phyloP scores from a whole-genome alignment of 2,113 vertebrate genomes.

The Acrocephalus kingi region DNA sequence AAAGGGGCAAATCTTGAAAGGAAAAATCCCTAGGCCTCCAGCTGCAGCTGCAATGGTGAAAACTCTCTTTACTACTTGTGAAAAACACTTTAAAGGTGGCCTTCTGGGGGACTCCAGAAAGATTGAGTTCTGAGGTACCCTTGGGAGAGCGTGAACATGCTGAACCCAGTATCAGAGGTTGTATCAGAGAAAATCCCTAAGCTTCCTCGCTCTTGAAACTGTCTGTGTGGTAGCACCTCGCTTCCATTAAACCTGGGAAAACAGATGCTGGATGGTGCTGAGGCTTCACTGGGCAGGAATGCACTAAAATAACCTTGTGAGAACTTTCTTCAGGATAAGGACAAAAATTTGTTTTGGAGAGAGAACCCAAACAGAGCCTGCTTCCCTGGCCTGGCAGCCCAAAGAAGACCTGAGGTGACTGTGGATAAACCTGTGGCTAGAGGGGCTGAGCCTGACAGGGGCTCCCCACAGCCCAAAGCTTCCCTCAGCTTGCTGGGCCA shows the following conservation, averaged over 20 bases:
- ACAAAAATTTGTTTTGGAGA: neutral
- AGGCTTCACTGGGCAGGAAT: neutral
- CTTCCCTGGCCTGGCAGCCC: neutral
- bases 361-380: neutral
- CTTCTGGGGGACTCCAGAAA: neutral
- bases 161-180: neutral
- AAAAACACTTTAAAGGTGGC: neutral
- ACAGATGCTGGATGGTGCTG: neutral
- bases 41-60: neutral
- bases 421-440: rapidly evolving
- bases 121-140: neutral
- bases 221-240: rapidly evolving
- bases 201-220: neutral
- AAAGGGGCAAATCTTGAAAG: neutral
- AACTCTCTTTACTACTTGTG: neutral
- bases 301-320: neutral
- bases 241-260: neutral
- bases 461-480: rapidly evolving
- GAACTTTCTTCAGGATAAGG: neutral
- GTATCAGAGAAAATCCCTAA: neutral
- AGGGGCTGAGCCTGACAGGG: neutral
- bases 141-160: neutral
- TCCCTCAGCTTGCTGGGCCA: rapidly evolving
- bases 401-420: neutral
- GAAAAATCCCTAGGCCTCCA: neutral